Conservation (phyloP, 2,113 vertebrate genomes). For the Campylomormyrus tamandua region DNA sequence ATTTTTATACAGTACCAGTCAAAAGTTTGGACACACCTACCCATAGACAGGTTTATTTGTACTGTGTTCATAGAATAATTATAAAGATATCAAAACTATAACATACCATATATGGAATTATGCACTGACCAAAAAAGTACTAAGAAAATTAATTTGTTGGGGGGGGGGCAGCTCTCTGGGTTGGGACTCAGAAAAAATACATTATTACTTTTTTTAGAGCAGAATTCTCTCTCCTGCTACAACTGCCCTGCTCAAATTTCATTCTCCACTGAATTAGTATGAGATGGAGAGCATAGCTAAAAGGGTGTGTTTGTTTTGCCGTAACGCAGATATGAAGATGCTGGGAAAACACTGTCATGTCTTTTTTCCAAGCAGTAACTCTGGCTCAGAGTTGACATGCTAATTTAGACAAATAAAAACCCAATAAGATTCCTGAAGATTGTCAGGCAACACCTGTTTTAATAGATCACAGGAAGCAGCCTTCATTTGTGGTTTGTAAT, state of each 20-base stretch:
- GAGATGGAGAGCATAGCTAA: not conserved
- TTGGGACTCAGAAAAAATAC: not conserved
- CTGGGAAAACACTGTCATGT: not conserved
- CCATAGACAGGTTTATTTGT: not conserved
- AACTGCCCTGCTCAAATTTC: not conserved
- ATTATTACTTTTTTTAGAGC: not conserved
- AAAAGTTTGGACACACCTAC: not conserved
- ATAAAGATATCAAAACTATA: not conserved
- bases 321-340: not conserved
- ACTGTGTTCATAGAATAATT: not conserved
- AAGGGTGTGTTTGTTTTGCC: not conserved
- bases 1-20: not conserved
- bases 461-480: not conserved
- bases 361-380: not conserved
- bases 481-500: not conserved
- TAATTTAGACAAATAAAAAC: not conserved
- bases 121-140: not conserved
- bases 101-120: not conserved
- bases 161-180: not conserved
- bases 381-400: not conserved
- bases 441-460: not conserved
- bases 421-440: not conserved
- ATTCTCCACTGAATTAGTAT: not conserved
- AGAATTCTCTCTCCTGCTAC: not conserved
- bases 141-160: not conserved